Evolutionary conservation across 2,113 vertebrate species (phyloP).

Genomic region (Pygoscelis antarcticus): DNA sequence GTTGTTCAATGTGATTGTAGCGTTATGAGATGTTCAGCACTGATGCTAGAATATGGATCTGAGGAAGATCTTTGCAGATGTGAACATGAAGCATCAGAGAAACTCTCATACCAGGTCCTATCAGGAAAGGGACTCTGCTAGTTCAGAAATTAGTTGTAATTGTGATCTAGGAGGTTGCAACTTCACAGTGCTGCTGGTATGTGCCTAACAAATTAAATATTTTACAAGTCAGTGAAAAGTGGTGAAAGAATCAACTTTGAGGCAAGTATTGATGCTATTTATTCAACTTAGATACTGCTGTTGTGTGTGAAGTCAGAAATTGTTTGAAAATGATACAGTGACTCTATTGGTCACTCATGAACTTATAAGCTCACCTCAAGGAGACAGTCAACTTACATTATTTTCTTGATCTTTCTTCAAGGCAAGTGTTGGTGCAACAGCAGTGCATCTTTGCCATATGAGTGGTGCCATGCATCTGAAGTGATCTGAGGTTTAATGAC

Average conservation of each 20-base stretch:
- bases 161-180: neutral
- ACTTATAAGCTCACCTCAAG: neutral
- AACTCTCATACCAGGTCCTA: neutral
- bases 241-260: neutral
- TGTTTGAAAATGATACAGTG: neutral
- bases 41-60: neutral
- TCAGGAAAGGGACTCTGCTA: neutral
- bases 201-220: neutral
- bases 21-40: rapidly evolving
- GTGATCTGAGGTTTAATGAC: neutral
- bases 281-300: neutral
- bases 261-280: neutral
- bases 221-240: neutral
- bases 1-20: neutral
- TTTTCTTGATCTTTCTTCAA: neutral
- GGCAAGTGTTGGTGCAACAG: neutral
- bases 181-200: neutral
- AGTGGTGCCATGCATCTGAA: neutral
- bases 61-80: neutral
- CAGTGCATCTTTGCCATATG: neutral
- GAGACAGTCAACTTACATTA: neutral
- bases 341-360: neutral
- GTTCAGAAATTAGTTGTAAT: neutral
- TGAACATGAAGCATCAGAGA: neutral
- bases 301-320: neutral